Conservation (phyloP, 2,797 vertebrate species). For the Xiphorhynchus erythropygius region DNA sequence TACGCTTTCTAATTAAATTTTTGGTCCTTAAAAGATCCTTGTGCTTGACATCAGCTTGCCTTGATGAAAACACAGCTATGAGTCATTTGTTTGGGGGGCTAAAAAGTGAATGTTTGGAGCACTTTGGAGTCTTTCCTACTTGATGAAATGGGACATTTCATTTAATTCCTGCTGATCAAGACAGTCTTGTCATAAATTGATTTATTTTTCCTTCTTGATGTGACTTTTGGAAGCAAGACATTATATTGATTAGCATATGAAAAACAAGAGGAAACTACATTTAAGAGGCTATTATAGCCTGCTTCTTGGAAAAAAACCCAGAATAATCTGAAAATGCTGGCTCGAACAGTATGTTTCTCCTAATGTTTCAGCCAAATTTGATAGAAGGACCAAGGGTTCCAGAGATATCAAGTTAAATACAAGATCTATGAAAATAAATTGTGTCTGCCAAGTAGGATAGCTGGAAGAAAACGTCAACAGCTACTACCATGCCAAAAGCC, state of each 20-base stretch:
- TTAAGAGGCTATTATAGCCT: background rate
- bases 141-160: background rate
- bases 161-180: background rate
- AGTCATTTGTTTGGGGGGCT: background rate
- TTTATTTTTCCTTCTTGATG: background rate
- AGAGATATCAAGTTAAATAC: background rate
- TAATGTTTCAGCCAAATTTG: background rate
- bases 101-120: background rate
- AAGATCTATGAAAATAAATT: conserved; percentile 8
- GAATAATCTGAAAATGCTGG: background rate
- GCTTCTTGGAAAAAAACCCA: background rate
- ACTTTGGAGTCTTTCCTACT: background rate
- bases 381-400: background rate
- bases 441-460: background rate
- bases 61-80: background rate
- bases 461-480: background rate
- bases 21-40: background rate
- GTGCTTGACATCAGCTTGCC: background rate
- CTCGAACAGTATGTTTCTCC: background rate
- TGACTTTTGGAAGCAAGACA: background rate
- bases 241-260: background rate
- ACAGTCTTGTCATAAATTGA: background rate
- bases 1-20: background rate
- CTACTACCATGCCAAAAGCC: background rate
- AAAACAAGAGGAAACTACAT: background rate